phyloP scores from a whole-genome alignment of 2,797 vertebrate genomes.

The Enteromius radiatus region DNA sequence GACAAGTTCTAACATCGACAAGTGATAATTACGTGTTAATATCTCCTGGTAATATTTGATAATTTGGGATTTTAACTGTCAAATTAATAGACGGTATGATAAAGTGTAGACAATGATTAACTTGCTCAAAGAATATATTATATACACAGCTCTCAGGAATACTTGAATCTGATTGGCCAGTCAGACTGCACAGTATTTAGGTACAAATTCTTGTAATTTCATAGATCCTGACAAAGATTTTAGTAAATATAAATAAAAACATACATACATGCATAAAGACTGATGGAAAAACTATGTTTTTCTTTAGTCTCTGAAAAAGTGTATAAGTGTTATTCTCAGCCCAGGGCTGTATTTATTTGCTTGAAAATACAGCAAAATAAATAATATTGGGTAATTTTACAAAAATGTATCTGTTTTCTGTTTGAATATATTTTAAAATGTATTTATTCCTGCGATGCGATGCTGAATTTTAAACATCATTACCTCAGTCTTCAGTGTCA shows the following conservation, averaged over 20 bases:
- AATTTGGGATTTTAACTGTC: neutral
- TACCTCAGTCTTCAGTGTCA: neutral
- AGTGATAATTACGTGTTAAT: conserved; percentile 50
- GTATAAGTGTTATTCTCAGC: no score
- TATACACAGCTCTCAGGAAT: neutral
- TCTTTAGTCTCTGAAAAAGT: no score
- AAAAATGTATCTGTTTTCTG: neutral
- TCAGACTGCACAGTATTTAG: no score
- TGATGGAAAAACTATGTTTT: neutral
- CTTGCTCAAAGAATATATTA: neutral
- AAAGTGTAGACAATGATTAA: neutral
- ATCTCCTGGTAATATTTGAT: neutral
- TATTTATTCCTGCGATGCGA: neutral
- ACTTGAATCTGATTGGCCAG: neutral
- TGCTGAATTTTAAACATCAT: neutral
- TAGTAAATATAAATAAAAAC: neutral
- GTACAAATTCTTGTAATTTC: no score
- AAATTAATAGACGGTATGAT: neutral
- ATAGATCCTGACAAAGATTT: no score
- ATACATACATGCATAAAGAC: neutral
- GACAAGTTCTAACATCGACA: conserved; percentile 37
- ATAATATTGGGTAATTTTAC: neutral
- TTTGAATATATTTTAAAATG: neutral
- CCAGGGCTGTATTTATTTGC: neutral
- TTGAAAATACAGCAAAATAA: neutral